phyloP scores from a whole-genome alignment of 2,113 vertebrate species.

The Rhinogobius similis region DNA sequence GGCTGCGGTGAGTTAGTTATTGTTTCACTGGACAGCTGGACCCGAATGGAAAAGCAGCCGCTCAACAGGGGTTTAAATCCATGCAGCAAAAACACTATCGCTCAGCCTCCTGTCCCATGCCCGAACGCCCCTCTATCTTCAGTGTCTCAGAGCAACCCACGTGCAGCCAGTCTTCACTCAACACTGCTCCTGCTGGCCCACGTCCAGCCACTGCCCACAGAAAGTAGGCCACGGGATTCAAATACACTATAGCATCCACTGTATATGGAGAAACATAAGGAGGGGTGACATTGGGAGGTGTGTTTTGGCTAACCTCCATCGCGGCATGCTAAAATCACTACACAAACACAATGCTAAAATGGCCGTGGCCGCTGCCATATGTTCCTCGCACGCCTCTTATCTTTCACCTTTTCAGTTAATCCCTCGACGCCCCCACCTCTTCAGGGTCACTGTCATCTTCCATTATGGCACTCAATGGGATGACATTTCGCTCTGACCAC shows the following conservation, averaged over 20 bases:
- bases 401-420: constrained; percentile 32
- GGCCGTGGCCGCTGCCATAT: constrained; percentile 44
- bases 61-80: constrained; percentile 50
- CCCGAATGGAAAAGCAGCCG: constrained; percentile 46
- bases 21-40: constrained; percentile 56
- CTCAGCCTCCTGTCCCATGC: constrained; percentile 36
- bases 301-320: constrained; percentile 12
- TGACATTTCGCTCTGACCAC: constrained; percentile 37
- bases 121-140: constrained; percentile 38
- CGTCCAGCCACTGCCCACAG: constrained; percentile 33
- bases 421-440: constrained; percentile 15
- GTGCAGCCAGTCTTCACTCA: constrained; percentile 62
- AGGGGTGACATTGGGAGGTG: neutral
- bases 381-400: constrained; percentile 31
- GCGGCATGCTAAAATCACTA: constrained; percentile 7
- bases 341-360: constrained; percentile 33
- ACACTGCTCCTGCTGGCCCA: constrained; percentile 55
- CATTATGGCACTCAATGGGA: constrained; percentile 39
- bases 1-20: constrained; percentile 36
- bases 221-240: constrained; percentile 56
- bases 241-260: constrained; percentile 15
- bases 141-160: constrained; percentile 51
- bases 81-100: constrained; percentile 41
- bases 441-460: constrained; percentile 34
- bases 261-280: constrained; percentile 6